Conservation (phyloP, 2,888 invertebrate genomes). For the Coecobrya sp. region DNA sequence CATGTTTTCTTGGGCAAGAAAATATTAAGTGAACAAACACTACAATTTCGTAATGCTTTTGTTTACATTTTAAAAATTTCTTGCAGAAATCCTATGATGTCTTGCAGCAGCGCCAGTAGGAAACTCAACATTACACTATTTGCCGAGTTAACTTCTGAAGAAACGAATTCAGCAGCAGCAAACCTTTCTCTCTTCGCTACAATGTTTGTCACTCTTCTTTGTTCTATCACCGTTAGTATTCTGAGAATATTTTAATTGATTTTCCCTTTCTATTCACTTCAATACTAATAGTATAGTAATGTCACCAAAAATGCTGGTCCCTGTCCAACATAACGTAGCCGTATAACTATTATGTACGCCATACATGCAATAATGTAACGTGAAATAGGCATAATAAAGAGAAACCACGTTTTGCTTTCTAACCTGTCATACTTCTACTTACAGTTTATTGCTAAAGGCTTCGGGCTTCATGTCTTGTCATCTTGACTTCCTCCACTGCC, state of each 20-base stretch:
- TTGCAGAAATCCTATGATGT: slow-evolving; percentile 46
- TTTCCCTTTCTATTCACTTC: background rate
- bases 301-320: background rate
- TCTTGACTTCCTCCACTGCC: slow-evolving; percentile 25
- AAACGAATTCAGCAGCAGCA: background rate
- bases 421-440: slow-evolving; percentile 14
- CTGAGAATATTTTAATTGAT: slow-evolving; percentile 50
- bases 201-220: slow-evolving; percentile 21
- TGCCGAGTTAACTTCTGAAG: slow-evolving; percentile 8
- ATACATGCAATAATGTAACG: background rate
- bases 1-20: background rate
- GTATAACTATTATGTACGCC: background rate
- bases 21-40: background rate
- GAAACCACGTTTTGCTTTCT: slow-evolving; percentile 34
- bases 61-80: background rate
- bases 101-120: slow-evolving; percentile 23
- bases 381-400: slow-evolving; percentile 3
- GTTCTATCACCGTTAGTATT: slow-evolving; percentile 44
- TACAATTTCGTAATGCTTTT: background rate
- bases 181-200: background rate
- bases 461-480: slow-evolving; percentile 25
- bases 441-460: background rate
- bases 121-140: slow-evolving; percentile 36
- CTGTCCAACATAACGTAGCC: background rate
- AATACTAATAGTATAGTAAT: background rate